Percentiles rank a stretch among this genome's conserved stretches.
Evolutionary conservation across 2,888 invertebrate species (phyloP).

Genomic region (Ichneumoninae sp.): DNA sequence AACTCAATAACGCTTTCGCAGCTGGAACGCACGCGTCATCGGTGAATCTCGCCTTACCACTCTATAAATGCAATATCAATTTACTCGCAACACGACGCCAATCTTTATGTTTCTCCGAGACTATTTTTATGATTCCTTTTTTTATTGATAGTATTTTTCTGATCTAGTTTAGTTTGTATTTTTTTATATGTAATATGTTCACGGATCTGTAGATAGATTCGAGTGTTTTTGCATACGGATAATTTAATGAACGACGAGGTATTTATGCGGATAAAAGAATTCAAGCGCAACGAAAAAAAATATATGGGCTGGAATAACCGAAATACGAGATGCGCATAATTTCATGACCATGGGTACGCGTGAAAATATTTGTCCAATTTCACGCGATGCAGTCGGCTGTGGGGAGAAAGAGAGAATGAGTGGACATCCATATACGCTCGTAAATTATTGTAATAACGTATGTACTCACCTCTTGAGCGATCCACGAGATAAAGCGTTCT

Average conservation of each 20-base stretch:
- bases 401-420: neutral
- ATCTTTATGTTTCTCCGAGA: neutral
- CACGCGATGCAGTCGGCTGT: neutral
- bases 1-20: slow-evolving; percentile 59
- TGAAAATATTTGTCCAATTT: slow-evolving; percentile 56
- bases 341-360: slow-evolving; percentile 4
- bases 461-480: slow-evolving; percentile 61
- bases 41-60: slow-evolving; percentile 5
- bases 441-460: slow-evolving; percentile 54
- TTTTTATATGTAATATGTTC: neutral
- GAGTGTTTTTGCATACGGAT: neutral
- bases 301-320: slow-evolving; percentile 9
- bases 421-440: slow-evolving; percentile 20
- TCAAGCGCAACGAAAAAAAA: neutral
- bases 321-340: slow-evolving; percentile 29
- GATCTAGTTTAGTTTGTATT: neutral
- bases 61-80: neutral
- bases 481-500: slow-evolving; percentile 59
- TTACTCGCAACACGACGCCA: neutral
- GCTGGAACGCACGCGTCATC: slow-evolving; percentile 51
- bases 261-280: neutral
- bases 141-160: neutral
- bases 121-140: neutral
- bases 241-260: neutral
- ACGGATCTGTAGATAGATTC: neutral